Conservation (phyloP, 2,888 invertebrate species). For the Dryobota labecula region DNA sequence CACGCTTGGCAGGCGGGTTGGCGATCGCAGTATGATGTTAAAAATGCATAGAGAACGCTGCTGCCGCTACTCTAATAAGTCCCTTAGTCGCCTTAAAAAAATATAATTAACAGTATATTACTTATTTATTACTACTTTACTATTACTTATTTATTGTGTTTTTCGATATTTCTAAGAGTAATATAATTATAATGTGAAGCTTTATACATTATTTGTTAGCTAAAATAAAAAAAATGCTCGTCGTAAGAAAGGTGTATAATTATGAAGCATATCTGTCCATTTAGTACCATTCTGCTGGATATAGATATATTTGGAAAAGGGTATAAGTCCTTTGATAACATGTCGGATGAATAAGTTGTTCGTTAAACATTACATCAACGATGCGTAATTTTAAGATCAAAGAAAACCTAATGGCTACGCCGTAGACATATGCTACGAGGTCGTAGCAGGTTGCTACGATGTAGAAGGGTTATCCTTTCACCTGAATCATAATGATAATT, state of each 20-base stretch:
- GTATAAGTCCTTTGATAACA: constrained; percentile 6
- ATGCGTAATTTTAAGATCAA: constrained; percentile 34
- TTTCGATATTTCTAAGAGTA: background rate
- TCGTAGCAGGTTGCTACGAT: constrained; percentile 18
- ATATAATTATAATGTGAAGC: background rate
- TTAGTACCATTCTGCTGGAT: background rate
- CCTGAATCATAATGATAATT: background rate
- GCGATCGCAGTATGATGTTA: no score
- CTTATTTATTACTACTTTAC: no score
- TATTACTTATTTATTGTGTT: no score
- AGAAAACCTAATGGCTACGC: constrained; percentile 11
- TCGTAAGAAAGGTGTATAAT: background rate
- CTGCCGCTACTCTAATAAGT: no score
- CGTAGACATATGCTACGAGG: constrained; percentile 27
- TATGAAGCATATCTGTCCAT: no score
- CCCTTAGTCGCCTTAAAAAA: no score
- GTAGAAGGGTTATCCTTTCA: background rate
- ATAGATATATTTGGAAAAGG: constrained; percentile 8
- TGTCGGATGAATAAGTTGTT: constrained; percentile 24
- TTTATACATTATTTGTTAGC: background rate
- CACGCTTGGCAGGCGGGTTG: no score
- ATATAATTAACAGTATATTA: no score
- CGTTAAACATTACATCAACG: constrained; percentile 32
- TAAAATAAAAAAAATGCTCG: background rate
- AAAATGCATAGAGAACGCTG: no score